Base-by-base conservation (phyloP, 2,888 invertebrate species). In the Protonemura montana region DNA sequence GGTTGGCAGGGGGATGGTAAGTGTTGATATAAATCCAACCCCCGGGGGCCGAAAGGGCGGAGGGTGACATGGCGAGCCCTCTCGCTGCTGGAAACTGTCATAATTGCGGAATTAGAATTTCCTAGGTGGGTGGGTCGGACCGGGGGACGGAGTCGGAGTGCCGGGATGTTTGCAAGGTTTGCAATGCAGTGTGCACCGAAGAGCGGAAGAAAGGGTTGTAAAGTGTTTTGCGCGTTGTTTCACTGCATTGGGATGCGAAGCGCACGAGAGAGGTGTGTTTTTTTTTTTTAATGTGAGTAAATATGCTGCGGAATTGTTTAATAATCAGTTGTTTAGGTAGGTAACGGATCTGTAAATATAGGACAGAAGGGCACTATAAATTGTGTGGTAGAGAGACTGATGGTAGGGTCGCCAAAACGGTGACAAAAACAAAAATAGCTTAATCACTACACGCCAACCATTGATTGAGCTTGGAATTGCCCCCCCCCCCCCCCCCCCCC, bases 21-120 rank as follows among this genome's bases (percentile, higher is more conserved):
- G 88, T 87, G 88, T 88, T 87, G 87, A 87, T 85, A 88, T 59
- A 59, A 87, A 87, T 87, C 87, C 87, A 86, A 87, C 81, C 83
- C 29, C 59, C 59, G 59, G 42, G 35, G 84, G 76, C 59, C 84
- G 35, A 76, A 76, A 26, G 84, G 42, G 84, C 6, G 0, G 28
- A 10, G 28, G 82, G 41, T 81, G 84, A 76, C 30, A 42, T 13
- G 83, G 83, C n/a, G 26, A 42, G 83, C 41, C 25, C 76, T 29
- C 81, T 21, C 29, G 59, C 13, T 59, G 59, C 59, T 59, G 59
- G 59, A 59, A 59, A 59, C 59, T 59, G 59, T 59, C 59, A 59
- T 59, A 59, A 59, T 59, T 59, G 59, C 59, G 59, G 59, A 59
- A 59, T 59, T 59, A 59, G 59, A 59, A 59, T 59, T 59, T 59